Conservation (phyloP, 2,888 invertebrate genomes). For the Scelioninae gen. 2 region DNA sequence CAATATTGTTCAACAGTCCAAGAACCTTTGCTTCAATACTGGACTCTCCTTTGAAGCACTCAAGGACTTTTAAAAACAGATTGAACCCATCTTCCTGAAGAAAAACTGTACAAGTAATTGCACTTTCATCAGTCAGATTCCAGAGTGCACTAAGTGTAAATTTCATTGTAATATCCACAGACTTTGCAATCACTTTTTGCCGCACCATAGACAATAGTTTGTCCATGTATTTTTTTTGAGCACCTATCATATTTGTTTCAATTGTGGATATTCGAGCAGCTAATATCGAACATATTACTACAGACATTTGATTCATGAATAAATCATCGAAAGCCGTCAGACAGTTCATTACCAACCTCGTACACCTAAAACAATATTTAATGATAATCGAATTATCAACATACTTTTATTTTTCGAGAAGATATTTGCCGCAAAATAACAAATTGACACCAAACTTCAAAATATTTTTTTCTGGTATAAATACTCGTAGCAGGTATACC, state of each 20-base stretch:
- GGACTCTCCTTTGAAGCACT: slow-evolving; percentile 79
- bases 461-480: no score
- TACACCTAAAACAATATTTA: slow-evolving; percentile 77
- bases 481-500: no score
- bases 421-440: no score
- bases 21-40: slow-evolving; percentile 86
- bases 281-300: slow-evolving; percentile 87
- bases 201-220: slow-evolving; percentile 81
- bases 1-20: slow-evolving; percentile 85
- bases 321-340: slow-evolving; percentile 82
- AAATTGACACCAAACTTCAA: no score
- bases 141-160: slow-evolving; percentile 86
- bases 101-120: slow-evolving; percentile 83
- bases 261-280: slow-evolving; percentile 80
- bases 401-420: no score
- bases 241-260: slow-evolving; percentile 82
- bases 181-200: slow-evolving; percentile 76
- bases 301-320: slow-evolving; percentile 85
- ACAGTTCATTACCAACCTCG: slow-evolving; percentile 83
- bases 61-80: slow-evolving; percentile 81
- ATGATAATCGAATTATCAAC: no score
- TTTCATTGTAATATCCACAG: slow-evolving; percentile 83
- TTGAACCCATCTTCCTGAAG: slow-evolving; percentile 81
- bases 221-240: slow-evolving; percentile 81
- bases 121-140: slow-evolving; percentile 88